Evolutionary conservation across 2,113 vertebrate genomes (phyloP).

Genomic region (Sinocyclocheilus anophthalmus): DNA sequence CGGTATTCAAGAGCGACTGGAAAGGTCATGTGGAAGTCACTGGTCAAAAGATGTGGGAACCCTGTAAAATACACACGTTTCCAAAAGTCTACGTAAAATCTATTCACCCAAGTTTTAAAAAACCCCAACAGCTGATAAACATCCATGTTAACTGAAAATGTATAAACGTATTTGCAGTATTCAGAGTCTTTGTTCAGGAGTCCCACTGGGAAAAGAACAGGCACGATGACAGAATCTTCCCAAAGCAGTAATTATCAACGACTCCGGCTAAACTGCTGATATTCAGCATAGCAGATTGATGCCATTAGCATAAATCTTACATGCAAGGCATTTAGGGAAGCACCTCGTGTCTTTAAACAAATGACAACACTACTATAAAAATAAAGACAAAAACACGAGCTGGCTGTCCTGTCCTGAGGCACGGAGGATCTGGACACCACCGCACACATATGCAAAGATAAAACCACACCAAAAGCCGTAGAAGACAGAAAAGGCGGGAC

Average conservation of each 20-base stretch:
- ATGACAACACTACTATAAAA: neutral
- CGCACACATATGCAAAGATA: neutral
- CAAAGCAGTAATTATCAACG: conserved; percentile 38
- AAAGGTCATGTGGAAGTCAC: conserved; percentile 8
- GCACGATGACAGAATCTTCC: conserved; percentile 23
- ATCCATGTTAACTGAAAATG: conserved; percentile 12
- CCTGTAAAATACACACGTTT: neutral
- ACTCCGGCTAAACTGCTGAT: neutral
- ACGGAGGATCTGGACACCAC: neutral
- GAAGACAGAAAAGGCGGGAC: conserved; percentile 60
- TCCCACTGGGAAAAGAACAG: conserved; percentile 41
- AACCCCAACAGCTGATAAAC: neutral
- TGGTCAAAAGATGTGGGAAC: neutral
- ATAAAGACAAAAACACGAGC: neutral
- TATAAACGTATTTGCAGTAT: conserved; percentile 6
- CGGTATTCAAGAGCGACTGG: neutral
- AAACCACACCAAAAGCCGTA: conserved; percentile 49
- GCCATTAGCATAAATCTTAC: conserved; percentile 24
- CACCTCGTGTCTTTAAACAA: neutral
- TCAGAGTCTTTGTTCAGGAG: conserved; percentile 5
- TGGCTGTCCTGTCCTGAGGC: neutral
- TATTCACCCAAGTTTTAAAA: neutral
- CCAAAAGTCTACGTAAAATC: neutral
- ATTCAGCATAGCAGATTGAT: conserved; percentile 27
- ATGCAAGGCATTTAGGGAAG: conserved; percentile 8